Evolutionary conservation across 2,113 vertebrate genomes (phyloP), one percentile per base, ranked within the genome.

Genomic region (Vombatus ursinus): DNA sequence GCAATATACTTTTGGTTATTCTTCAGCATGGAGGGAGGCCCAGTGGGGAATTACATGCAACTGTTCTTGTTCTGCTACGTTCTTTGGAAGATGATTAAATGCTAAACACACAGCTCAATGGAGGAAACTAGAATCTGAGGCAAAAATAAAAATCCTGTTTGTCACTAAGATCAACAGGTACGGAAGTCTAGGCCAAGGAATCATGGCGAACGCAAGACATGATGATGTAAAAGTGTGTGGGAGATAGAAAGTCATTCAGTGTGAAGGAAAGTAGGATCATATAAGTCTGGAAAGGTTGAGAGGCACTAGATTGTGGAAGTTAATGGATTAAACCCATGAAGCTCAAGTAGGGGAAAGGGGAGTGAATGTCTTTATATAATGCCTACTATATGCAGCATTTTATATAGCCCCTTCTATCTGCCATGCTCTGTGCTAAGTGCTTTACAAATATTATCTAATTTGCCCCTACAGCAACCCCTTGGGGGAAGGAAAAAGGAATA

Each of bases 31-130:
- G 16, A 44, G n/a, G 68, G 68, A 84, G 68, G 16, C n/a, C n/a
- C 68, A 23, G 16, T 22, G 52, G 47, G 68, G 95, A 95, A 92
- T 23, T 50, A 93, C 68, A 94, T 93, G 61, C 54, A 49, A 89
- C 3, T 95, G 19, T 44, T 90, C 37, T 97, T 23, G 89, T 92
- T 50, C 25, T 89, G 7, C 16, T 44, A 84, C 19, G 68, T 44
- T 23, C 68, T 84, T 84, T 84, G n/a, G 7, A 84, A 84, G 68
- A 84, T 84, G 94, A 92, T 50, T 89, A 52, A 49, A 12, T 92
- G 25, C 50, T 44, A 50, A 89, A 28, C 84, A 31, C 92, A 89
- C 77, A 48, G 8, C 50, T 96, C 91, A 44, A 52, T 91, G 53
- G 12, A 68, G 48, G n/a, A 95, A 93, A 90, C 19, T 8, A 24